phyloP scores from a whole-genome alignment of 2,888 invertebrate species.

The Brachyptera putata region DNA sequence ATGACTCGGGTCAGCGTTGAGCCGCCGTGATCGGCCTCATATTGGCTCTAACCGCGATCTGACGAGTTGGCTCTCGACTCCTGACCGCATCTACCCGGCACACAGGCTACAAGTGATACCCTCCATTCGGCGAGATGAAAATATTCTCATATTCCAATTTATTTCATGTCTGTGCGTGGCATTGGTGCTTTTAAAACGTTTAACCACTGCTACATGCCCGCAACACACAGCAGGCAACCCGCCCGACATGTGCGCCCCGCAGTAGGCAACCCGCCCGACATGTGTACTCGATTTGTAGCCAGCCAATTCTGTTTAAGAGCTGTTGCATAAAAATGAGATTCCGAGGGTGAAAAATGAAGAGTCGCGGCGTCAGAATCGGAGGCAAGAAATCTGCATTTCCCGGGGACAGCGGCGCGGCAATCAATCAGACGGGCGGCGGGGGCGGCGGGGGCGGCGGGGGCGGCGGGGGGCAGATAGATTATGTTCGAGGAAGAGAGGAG shows the following conservation, averaged over 20 bases:
- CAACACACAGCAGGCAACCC: background rate
- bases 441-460: slow-evolving; percentile 9
- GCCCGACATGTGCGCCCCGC: no score
- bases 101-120: background rate
- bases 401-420: slow-evolving; percentile 30
- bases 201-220: background rate
- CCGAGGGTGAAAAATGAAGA: slow-evolving; percentile 33
- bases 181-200: background rate
- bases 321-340: slow-evolving; percentile 34
- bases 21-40: no score
- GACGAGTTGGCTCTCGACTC: no score
- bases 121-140: background rate
- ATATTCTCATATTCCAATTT: slow-evolving; percentile 9
- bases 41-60: no score
- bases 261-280: slow-evolving; percentile 2
- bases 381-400: slow-evolving; percentile 33
- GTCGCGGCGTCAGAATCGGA: slow-evolving; percentile 24
- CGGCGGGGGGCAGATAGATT: slow-evolving; percentile 27
- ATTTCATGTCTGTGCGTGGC: background rate
- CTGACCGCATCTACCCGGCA: no score
- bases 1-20: no score
- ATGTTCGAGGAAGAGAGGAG: slow-evolving; percentile 30
- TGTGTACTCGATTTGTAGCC: slow-evolving; percentile 19
- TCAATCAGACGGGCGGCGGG: slow-evolving; percentile 28
- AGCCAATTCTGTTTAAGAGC: slow-evolving; percentile 30